These are phyloP conservation scores for Burhinus oedicnemus DNA, from an alignment of 2,113 vertebrate genomes.

Conservation along the genomic window DNA sequence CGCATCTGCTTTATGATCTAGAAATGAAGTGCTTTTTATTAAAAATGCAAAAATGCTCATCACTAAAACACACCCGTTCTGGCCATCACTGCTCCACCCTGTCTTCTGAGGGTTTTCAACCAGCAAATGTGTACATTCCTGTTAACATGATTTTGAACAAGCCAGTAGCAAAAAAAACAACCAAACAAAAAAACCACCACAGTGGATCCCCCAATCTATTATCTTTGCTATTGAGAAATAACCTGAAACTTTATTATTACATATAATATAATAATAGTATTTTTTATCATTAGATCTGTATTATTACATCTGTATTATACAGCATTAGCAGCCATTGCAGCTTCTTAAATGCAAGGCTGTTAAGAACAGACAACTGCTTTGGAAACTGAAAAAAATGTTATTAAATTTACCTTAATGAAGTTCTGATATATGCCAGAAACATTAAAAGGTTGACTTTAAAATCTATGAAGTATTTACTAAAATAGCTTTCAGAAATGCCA, in stretches of 20 bases:
- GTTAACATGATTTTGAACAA: background rate
- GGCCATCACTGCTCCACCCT: background rate
- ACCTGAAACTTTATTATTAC: background rate
- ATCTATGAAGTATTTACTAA: background rate
- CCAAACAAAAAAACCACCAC: too few species aligned
- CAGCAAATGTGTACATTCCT: background rate
- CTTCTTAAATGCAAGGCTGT: background rate
- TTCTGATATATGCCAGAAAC: background rate
- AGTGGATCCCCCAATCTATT: too few species aligned
- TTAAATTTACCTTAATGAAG: background rate
- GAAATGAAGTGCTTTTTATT: background rate
- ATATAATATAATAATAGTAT: rapidly evolving
- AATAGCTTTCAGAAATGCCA: background rate
- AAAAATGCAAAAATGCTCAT: background rate
- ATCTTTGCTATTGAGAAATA: background rate
- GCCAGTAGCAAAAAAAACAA: background rate
- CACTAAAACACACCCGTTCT: background rate
- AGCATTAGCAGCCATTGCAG: background rate
- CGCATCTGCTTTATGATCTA: background rate
- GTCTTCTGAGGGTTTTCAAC: background rate
- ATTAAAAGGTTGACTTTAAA: background rate
- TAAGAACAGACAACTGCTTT: background rate
- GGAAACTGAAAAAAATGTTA: background rate
- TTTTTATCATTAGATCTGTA: background rate
- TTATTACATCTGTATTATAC: background rate